phyloP scores from a whole-genome alignment of 2,113 vertebrate species.

The Mystacornis crossleyi region DNA sequence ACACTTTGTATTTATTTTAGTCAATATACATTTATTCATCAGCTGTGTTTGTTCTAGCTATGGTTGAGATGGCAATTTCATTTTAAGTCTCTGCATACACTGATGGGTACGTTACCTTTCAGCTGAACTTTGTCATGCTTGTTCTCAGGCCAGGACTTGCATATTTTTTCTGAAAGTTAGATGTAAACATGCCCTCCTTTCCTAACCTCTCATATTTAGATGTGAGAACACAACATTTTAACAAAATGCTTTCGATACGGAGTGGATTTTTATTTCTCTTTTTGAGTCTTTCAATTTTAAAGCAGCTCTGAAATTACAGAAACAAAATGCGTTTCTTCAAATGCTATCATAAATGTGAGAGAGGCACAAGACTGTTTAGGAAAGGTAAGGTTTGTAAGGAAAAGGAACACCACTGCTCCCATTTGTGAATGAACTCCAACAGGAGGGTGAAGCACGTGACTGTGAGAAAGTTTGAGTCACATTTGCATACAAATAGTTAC shows the following conservation, averaged over 20 bases:
- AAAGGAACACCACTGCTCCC: background rate
- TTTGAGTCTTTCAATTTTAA: background rate
- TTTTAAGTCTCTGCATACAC: background rate
- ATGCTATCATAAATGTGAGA: background rate
- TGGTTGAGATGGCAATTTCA: background rate
- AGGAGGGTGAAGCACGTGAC: background rate
- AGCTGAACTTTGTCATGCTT: background rate
- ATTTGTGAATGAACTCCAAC: background rate
- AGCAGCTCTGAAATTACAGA: background rate
- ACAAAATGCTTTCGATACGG: background rate
- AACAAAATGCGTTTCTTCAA: background rate
- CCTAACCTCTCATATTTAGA: background rate
- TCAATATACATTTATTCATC: background rate
- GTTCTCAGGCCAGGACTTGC: background rate
- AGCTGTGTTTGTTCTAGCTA: background rate
- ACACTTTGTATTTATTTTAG: background rate
- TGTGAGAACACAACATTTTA: background rate
- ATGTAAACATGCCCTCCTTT: background rate
- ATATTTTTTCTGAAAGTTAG: background rate
- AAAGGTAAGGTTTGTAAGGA: background rate
- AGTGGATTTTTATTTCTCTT: background rate
- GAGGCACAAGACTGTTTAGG: background rate
- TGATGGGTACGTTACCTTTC: background rate
- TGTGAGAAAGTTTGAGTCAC: constrained; percentile 3
- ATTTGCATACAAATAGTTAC: constrained; percentile 61